phyloP scores from a whole-genome alignment of 2,797 vertebrate genomes.

The Odontamblyopus lacepedii region DNA sequence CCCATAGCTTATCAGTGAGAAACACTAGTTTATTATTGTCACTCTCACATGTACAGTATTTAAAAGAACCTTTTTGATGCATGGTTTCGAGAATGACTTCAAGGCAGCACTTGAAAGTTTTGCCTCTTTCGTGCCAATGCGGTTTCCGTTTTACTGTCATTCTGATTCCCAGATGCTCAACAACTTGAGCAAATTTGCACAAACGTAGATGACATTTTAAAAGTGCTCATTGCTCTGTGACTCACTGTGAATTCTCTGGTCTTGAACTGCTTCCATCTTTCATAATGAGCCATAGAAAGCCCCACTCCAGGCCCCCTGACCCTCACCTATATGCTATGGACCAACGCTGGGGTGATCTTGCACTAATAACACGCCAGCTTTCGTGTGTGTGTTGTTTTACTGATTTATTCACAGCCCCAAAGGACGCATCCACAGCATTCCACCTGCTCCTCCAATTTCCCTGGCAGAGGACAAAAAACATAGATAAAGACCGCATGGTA shows the following conservation, averaged over 20 bases:
- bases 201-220: not conserved
- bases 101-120: not conserved
- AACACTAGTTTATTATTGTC: not conserved
- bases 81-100: not conserved
- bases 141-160: constrained; percentile 39
- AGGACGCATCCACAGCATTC: constrained; percentile 63
- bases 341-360: constrained; percentile 35
- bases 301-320: constrained; percentile 18
- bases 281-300: constrained; percentile 55
- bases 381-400: constrained; percentile 43
- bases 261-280: constrained; percentile 35
- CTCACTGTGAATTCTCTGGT: constrained; percentile 15
- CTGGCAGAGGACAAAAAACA: constrained; percentile 25
- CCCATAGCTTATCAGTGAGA: not conserved
- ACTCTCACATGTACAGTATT: not conserved
- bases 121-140: not conserved
- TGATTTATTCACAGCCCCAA: constrained; percentile 57
- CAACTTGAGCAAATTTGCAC: constrained; percentile 8
- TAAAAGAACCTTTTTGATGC: not conserved
- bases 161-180: not conserved
- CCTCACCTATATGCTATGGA: constrained; percentile 23
- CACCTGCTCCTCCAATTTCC: constrained; percentile 74
- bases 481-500: constrained; percentile 27
- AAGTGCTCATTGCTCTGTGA: constrained; percentile 19
- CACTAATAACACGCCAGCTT: not conserved